Base-by-base conservation (phyloP, 2,888 invertebrate species). In the Chrysomela aeneicollis region DNA sequence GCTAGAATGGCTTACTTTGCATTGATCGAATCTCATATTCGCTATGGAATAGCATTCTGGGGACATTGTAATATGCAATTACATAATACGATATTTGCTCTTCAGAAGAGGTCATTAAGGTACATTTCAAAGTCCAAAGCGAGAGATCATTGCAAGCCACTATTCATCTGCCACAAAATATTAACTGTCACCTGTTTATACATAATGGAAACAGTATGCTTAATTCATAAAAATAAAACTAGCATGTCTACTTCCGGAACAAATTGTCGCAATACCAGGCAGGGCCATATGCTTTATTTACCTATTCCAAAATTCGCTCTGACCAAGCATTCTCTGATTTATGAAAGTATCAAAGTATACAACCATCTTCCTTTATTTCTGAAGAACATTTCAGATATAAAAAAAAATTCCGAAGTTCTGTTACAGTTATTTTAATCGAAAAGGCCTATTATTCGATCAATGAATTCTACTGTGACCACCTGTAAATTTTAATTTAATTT, bases 161-260 rank as follows among this genome's bases (percentile, higher is more conserved):
- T 30, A 52, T 47, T 47, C 19, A 47, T 35, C 10, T 9, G 10
- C 10, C 10, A 35, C 10, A 35, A 35, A 35, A 35, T 52, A 52
- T 26, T n/a, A 52, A 52, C 51, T 52, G 30, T 52, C 51, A 52
- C 8, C 51, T 52, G 51, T 52, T 15, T n/a, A n/a, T n/a, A n/a
- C n/a, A n/a, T n/a, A n/a, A n/a, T n/a, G n/a, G n/a, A n/a, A n/a
- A n/a, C n/a, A n/a, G n/a, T n/a, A n/a, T n/a, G n/a, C n/a, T n/a
- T n/a, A n/a, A n/a, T n/a, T n/a, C n/a, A n/a, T n/a, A 52, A 52
- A 52, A 22, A 52, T 26, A n/a, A 52, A 52, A 52, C 51, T 52
- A 52, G 26, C 51, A 26, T 52, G 22, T 52, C 22, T 30, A 52
- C 32, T 35, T 10, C 6, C 10, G 6, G 32, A 35, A 35, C 32